Evolutionary conservation across 2,113 vertebrate species (phyloP).

Genomic region (Haemorhous mexicanus): DNA sequence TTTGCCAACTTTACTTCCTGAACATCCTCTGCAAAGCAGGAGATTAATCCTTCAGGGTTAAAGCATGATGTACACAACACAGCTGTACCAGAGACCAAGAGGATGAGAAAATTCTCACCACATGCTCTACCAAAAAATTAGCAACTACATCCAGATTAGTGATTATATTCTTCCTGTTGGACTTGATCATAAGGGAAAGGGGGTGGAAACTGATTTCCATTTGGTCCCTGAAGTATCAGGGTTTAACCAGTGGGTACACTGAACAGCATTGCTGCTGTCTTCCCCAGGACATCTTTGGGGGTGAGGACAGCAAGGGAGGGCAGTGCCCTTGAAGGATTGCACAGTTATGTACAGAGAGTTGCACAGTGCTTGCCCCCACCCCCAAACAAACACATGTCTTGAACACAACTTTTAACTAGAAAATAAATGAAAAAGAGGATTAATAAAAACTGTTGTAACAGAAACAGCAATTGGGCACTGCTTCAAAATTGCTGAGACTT

Average conservation of each 20-base stretch:
- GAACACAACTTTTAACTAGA: background rate
- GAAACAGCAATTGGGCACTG: background rate
- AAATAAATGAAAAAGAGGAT: background rate
- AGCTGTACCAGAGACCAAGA: background rate
- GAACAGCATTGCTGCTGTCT: background rate
- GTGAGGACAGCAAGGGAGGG: fast-evolving
- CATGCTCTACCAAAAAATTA: background rate
- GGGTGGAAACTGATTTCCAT: background rate
- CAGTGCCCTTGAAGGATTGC: background rate
- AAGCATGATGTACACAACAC: background rate
- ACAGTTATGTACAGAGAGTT: background rate
- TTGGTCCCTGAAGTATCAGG: background rate
- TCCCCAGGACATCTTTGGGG: fast-evolving
- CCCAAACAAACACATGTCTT: background rate
- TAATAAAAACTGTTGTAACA: background rate
- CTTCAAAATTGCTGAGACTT: background rate
- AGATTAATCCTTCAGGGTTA: conserved; percentile 55
- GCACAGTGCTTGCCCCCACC: background rate
- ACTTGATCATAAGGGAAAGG: background rate
- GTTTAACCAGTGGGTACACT: background rate
- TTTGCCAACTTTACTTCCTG: background rate
- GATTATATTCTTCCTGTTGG: background rate
- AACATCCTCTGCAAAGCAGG: conserved; percentile 7
- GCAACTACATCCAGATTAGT: fast-evolving
- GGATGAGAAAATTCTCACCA: background rate